These are phyloP conservation scores for Pogonophryne albipinna DNA, from an alignment of 2,797 vertebrate genomes.

Conservation along the genomic window DNA sequence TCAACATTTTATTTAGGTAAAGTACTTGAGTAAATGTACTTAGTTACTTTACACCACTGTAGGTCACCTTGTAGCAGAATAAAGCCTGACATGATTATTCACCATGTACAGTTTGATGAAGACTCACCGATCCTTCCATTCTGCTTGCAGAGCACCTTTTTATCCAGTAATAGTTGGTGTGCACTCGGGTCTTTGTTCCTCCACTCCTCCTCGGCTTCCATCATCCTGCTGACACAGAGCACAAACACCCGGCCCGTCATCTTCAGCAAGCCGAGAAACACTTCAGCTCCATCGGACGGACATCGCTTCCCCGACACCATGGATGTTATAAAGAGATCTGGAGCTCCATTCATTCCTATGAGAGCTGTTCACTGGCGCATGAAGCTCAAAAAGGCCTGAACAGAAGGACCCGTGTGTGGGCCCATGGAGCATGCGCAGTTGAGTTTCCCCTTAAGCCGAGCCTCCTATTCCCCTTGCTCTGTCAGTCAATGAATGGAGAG, in stretches of 20 bases:
- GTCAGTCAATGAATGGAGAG: too few relatives aligned
- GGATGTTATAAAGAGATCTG: neutral
- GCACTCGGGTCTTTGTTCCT: conserved; percentile 71
- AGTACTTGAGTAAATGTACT: too few relatives aligned
- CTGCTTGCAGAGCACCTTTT: conserved; percentile 65
- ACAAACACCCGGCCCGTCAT: conserved; percentile 63
- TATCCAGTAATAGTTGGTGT: conserved; percentile 65
- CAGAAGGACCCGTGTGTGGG: too few relatives aligned
- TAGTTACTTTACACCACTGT: too few relatives aligned
- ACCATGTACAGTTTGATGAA: too few relatives aligned
- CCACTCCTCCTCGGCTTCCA: conserved; percentile 77
- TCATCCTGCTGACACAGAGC: conserved; percentile 73
- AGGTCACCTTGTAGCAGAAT: conserved; percentile 18
- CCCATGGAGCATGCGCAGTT: too few relatives aligned
- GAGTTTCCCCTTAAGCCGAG: too few relatives aligned
- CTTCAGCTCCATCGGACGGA: conserved; percentile 64
- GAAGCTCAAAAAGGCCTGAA: too few relatives aligned
- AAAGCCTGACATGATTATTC: neutral
- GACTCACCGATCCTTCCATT: conserved; percentile 64
- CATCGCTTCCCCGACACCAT: conserved; percentile 34
- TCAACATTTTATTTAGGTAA: too few relatives aligned
- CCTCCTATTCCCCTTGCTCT: too few relatives aligned
- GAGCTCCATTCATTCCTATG: too few relatives aligned
- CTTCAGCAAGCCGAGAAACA: conserved; percentile 45
- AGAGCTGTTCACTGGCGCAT: too few relatives aligned